These are phyloP conservation scores for Andrena cerasifolii DNA, from an alignment of 1,140 invertebrate genomes.

Conservation along the genomic window DNA sequence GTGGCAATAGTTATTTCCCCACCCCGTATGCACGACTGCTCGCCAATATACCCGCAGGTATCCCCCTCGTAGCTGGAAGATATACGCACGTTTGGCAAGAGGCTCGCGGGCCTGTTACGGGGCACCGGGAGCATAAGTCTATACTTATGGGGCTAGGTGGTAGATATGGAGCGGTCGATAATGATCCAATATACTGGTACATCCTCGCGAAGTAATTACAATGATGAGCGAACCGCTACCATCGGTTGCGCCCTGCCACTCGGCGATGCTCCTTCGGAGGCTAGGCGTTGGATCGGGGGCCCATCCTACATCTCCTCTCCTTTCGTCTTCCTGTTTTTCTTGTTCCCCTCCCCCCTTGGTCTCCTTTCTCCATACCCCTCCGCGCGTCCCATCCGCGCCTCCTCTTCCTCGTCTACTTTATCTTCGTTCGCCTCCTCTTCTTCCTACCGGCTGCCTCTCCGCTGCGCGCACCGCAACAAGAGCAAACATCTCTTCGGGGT, in stretches of 20 bases:
- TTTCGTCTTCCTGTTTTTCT: conserved; percentile 19
- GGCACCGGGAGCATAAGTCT: conserved; percentile 65
- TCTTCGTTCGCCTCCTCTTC: conserved; percentile 39
- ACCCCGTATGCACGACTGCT: neutral
- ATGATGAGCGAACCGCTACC: conserved; percentile 80
- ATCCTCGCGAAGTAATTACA: conserved; percentile 81
- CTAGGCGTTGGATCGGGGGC: conserved; percentile 63
- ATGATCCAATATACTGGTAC: conserved; percentile 81
- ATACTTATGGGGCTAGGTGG: conserved; percentile 78
- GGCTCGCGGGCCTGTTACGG: conserved; percentile 23
- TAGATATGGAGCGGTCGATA: conserved; percentile 80
- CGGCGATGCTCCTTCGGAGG: conserved; percentile 68
- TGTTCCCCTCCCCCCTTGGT: conserved; percentile 4
- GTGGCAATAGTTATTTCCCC: conserved; percentile 16
- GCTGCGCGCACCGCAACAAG: conserved; percentile 73
- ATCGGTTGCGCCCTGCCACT: conserved; percentile 53
- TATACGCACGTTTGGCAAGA: conserved; percentile 37
- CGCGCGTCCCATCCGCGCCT: conserved; percentile 40
- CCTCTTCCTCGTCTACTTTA: conserved; percentile 18
- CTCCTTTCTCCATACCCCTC: conserved; percentile 20
- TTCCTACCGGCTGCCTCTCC: conserved; percentile 48
- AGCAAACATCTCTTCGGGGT: conserved; percentile 76
- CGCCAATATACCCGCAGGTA: conserved; percentile 3
- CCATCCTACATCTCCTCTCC: conserved; percentile 28
- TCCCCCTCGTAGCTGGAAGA: conserved; percentile 7